These are phyloP conservation scores for Abscondita cerata DNA, from an alignment of 2,888 invertebrate species.

Conservation along the genomic window DNA sequence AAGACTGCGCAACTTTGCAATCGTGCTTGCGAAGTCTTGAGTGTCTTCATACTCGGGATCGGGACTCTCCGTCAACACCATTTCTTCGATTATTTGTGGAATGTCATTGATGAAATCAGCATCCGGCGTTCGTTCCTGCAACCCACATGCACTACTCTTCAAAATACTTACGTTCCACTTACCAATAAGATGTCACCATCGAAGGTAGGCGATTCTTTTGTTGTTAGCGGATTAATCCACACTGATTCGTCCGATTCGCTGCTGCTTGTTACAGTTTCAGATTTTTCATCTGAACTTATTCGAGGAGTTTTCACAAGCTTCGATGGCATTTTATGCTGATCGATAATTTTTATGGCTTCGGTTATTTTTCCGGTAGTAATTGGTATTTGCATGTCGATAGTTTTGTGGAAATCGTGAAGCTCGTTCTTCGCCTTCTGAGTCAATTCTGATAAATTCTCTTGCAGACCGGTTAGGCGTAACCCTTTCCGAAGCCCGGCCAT, in stretches of 20 bases:
- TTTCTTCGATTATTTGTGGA: constrained; percentile 39
- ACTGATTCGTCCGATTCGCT: constrained; percentile 48
- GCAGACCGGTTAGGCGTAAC: constrained; percentile 65
- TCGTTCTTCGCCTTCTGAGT: constrained; percentile 28
- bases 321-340: constrained; percentile 21
- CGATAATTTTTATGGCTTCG: constrained; percentile 19
- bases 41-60: constrained; percentile 76
- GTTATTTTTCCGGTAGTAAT: constrained; percentile 6
- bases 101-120: constrained; percentile 17
- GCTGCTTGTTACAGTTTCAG: constrained; percentile 38
- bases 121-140: constrained; percentile 24
- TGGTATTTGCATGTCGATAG: constrained; percentile 14
- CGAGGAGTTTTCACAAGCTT: constrained; percentile 41
- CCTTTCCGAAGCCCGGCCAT: constrained; percentile 69
- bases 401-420: constrained; percentile 19
- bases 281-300: constrained; percentile 37
- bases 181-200: constrained; percentile 53
- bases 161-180: background rate
- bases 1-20: constrained; percentile 71
- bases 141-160: background rate
- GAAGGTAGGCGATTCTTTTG: constrained; percentile 48
- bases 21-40: constrained; percentile 75
- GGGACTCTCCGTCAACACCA: constrained; percentile 48
- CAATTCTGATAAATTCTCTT: constrained; percentile 57
- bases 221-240: constrained; percentile 55